Base-by-base conservation (phyloP, 2,113 vertebrate genomes). In the Pomatostomus ruficeps region DNA sequence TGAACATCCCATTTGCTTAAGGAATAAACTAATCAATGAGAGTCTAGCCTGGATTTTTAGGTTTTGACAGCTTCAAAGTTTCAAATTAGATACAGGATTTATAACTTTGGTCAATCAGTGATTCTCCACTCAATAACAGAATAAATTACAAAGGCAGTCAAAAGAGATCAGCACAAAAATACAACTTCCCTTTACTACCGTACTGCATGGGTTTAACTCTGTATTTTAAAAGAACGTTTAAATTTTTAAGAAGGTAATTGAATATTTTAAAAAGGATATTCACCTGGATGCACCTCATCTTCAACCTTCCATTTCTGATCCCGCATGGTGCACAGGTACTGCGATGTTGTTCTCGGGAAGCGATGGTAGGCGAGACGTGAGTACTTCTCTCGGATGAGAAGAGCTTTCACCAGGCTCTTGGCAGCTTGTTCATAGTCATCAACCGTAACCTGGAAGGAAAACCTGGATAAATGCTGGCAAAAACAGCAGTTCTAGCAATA, bases 371-470 rank as follows among this genome's bases (percentile, higher is more conserved):
- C 99, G 23, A 99, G 98, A 6, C 97, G 98, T 2, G 98, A 98
- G 73, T 99, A 99, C 90, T 99, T 99, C 96, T 99, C 99, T 81
- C 99, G 97, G 96, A 99, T 99, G 79, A 98, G 95, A 40, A 99
- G 97, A 48, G 99, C 99, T 76, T 98, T 98, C 36, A 99, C 98
- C 75, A 99, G 98, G 81, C 98, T 98, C 71, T 98, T 98, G 49
- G 99, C 98, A 21, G 99, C 99, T 95, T 99, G 99, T 91, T 99
- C 99, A 38, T 99, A 99, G 96, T 99, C 99, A 89, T 99, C 99
- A 36, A 99, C 98, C 6, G 99, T 99, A 94, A 99, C 98, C 99
- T 99, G 97, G 21, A 97, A 89, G 33, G 90, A 82, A 75, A 95
- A 23, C 29, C 40, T 43, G 11, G 14, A 73, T 85, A 88, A 91